A percentile compares a stretch with the other conserved stretches of the same genome.
Evolutionary conservation across 1,140 invertebrate species (phyloP).

Genomic region (Heterodera carotae): DNA sequence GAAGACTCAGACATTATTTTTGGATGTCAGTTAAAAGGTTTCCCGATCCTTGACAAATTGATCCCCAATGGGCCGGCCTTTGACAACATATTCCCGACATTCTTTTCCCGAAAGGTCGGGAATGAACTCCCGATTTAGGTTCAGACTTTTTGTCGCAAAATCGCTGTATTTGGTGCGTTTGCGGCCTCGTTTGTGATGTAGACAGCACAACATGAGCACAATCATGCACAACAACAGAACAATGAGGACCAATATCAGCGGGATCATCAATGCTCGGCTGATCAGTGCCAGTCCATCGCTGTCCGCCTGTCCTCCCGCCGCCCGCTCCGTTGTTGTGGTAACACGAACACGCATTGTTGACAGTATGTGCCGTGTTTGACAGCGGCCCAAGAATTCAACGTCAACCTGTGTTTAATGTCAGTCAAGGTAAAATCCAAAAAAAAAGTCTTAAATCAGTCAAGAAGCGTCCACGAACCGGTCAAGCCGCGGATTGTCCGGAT

Average conservation of each 20-base stretch:
- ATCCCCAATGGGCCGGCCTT: too few species aligned
- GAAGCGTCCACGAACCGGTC: too few species aligned
- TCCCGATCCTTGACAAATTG: too few species aligned
- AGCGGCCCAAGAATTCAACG: constrained; percentile 29
- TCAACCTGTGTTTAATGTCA: constrained; percentile 24
- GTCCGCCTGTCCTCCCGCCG: constrained; percentile 20
- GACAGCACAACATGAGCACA: constrained; percentile 35
- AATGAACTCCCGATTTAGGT: too few species aligned
- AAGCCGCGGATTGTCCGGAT: too few species aligned
- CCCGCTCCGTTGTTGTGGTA: constrained; percentile 29
- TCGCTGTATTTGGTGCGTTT: constrained; percentile 40
- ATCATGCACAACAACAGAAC: constrained; percentile 34
- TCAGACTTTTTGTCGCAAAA: constrained; percentile 52
- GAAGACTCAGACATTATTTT: too few species aligned
- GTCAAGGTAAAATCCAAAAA: neutral
- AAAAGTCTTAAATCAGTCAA: neutral
- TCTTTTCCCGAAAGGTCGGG: too few species aligned
- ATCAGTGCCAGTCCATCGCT: neutral
- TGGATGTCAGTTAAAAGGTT: too few species aligned
- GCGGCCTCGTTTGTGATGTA: constrained; percentile 24
- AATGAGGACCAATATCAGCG: constrained; percentile 34
- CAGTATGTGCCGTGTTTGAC: constrained; percentile 19
- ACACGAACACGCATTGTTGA: constrained; percentile 28
- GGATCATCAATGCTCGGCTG: constrained; percentile 28
- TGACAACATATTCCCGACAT: too few species aligned